phyloP scores from a whole-genome alignment of 2,113 vertebrate genomes.

The Eudorcas thomsonii region DNA sequence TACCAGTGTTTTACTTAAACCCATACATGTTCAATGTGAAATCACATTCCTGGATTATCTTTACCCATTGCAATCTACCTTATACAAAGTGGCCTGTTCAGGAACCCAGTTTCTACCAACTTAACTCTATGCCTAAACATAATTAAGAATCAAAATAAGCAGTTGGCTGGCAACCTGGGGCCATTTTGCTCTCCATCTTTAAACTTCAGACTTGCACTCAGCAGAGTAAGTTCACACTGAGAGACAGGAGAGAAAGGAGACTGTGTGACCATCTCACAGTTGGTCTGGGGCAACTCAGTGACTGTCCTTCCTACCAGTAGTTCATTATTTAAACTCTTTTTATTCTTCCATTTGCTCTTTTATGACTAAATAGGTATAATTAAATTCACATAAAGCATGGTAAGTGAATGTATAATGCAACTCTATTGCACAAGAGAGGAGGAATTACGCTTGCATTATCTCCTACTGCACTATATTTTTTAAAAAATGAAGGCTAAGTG shows the following conservation, averaged over 20 bases:
- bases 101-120: slow-evolving; percentile 19
- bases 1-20: slow-evolving; percentile 40
- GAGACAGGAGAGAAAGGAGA: background rate
- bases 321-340: slow-evolving; percentile 32
- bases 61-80: background rate
- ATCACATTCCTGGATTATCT: slow-evolving; percentile 12
- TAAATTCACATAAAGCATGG: slow-evolving; percentile 31
- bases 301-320: background rate
- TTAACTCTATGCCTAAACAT: background rate
- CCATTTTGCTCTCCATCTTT: background rate
- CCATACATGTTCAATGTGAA: slow-evolving; percentile 18
- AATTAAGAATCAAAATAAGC: slow-evolving; percentile 40
- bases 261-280: background rate
- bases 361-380: slow-evolving; percentile 6
- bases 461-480: background rate
- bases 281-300: background rate
- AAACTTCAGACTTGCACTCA: slow-evolving; percentile 2
- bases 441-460: background rate
- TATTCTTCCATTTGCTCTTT: background rate
- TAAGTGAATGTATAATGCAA: background rate
- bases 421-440: background rate
- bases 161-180: background rate
- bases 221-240: background rate
- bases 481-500: background rate
- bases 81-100: background rate